Conservation (phyloP, 2,113 vertebrate genomes). For the Anser brachyrhynchus region DNA sequence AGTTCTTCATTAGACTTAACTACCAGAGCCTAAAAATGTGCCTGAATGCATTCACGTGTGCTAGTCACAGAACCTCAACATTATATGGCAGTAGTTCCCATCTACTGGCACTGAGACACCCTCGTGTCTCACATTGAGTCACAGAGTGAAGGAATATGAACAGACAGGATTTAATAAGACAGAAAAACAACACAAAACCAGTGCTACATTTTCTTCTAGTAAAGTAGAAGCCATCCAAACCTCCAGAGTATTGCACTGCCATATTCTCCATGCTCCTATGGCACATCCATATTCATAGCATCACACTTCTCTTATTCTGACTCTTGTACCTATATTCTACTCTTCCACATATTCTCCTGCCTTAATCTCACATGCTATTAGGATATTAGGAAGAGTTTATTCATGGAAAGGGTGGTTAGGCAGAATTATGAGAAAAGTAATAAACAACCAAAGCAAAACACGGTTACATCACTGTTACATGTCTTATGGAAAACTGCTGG, state of each 20-base stretch:
- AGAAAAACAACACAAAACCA: not conserved
- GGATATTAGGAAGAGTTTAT: not conserved
- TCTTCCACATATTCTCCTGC: not conserved
- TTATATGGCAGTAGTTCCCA: not conserved
- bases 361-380: not conserved
- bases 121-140: not conserved
- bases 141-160: not conserved
- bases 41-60: not conserved
- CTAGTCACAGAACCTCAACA: not conserved
- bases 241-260: not conserved
- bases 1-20: not conserved
- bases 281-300: not conserved
- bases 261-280: not conserved
- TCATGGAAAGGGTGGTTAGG: not conserved
- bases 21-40: not conserved
- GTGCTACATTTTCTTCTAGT: not conserved
- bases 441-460: not conserved
- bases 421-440: not conserved
- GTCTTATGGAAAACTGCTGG: not conserved
- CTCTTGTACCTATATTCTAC: not conserved
- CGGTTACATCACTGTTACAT: accelerated
- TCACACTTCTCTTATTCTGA: not conserved
- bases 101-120: accelerated
- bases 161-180: not conserved
- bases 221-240: not conserved